phyloP scores from a whole-genome alignment of 1,140 invertebrate species.

The Mercenaria mercenaria region DNA sequence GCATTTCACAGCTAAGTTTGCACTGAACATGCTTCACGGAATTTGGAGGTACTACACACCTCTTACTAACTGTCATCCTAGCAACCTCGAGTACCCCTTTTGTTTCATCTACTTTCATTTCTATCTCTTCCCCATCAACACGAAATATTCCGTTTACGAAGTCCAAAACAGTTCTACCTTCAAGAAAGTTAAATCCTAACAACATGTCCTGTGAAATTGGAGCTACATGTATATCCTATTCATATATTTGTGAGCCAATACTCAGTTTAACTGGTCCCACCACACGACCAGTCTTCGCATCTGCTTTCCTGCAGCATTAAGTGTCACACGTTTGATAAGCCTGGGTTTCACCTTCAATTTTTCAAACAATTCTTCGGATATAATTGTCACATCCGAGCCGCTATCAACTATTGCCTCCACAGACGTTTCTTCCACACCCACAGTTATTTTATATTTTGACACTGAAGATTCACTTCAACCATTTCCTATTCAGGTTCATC shows the following conservation, averaged over 20 bases:
- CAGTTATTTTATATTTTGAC: background rate
- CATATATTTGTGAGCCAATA: background rate
- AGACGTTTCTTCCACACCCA: background rate
- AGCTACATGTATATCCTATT: background rate
- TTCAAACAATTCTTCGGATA: background rate
- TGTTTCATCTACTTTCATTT: background rate
- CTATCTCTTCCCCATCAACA: background rate
- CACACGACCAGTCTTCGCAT: background rate
- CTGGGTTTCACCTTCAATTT: background rate
- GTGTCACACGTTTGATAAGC: background rate
- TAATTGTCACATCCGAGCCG: background rate
- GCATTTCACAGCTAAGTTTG: background rate
- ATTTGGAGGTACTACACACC: background rate
- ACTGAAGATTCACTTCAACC: too few relatives aligned
- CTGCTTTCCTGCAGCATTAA: background rate
- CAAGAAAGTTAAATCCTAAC: slow-evolving; percentile 3
- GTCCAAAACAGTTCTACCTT: background rate
- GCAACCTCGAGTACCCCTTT: background rate
- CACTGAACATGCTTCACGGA: background rate
- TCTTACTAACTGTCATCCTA: background rate
- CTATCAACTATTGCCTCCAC: slow-evolving; percentile 18
- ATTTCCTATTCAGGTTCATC: too few relatives aligned
- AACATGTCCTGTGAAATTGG: background rate
- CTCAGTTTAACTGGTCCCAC: background rate
- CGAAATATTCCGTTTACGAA: background rate